Percentiles rank a stretch among this genome's conserved stretches.
Conservation (phyloP, 2,888 invertebrate species). For the Siphonodentalium dalli region DNA sequence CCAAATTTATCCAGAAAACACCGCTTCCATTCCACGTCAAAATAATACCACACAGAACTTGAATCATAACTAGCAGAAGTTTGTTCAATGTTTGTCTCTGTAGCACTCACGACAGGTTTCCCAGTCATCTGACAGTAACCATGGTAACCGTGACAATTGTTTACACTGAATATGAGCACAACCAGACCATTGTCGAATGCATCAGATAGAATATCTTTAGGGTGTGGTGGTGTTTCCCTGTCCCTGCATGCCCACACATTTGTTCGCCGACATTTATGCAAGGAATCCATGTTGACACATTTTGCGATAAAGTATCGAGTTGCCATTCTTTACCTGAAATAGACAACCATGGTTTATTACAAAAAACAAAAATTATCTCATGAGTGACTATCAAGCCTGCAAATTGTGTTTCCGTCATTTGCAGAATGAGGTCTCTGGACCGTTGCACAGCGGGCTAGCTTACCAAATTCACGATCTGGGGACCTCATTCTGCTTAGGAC, state of each 20-base stretch:
- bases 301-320: constrained; percentile 51
- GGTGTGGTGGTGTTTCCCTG: constrained; percentile 37
- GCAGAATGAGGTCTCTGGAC: no score
- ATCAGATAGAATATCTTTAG: constrained; percentile 34
- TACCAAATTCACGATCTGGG: no score
- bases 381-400: no score
- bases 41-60: constrained; percentile 37
- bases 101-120: constrained; percentile 15
- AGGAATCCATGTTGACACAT: constrained; percentile 36
- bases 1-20: constrained; percentile 41
- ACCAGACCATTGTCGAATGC: constrained; percentile 38
- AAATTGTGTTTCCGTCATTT: no score
- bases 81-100: background rate
- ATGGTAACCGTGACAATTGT: constrained; percentile 58
- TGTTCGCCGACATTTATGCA: constrained; percentile 35
- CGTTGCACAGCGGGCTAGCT: no score
- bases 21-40: constrained; percentile 41
- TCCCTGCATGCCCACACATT: constrained; percentile 49
- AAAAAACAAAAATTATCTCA: no score
- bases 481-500: no score
- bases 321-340: no score
- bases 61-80: background rate
- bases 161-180: constrained; percentile 52
- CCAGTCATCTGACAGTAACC: constrained; percentile 45
- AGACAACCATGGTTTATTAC: no score